These are phyloP conservation scores for Macrostomum cliftonense DNA, from an alignment of 2,888 invertebrate species.

Conservation along the genomic window DNA sequence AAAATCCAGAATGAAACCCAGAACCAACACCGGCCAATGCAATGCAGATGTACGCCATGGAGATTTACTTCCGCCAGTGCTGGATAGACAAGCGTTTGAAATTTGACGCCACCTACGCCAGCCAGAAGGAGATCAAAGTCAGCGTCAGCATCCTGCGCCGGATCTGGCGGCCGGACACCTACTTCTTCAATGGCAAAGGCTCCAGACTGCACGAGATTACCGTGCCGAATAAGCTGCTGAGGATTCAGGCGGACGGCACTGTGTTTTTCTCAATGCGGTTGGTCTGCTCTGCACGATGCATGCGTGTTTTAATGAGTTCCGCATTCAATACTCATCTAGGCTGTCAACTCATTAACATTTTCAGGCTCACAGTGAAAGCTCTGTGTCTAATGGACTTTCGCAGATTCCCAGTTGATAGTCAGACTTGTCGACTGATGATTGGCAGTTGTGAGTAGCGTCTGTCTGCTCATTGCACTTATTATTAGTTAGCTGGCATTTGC, in stretches of 20 bases:
- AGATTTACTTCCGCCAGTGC: constrained; percentile 10
- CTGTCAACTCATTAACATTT: no score
- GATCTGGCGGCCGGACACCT: constrained; percentile 90
- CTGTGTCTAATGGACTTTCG: constrained; percentile 68
- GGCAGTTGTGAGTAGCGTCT: constrained; percentile 51
- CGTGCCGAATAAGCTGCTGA: constrained; percentile 72
- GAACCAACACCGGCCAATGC: no score
- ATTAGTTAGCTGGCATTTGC: no score
- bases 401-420: constrained; percentile 67
- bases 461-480: no score
- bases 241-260: constrained; percentile 71
- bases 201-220: constrained; percentile 88
- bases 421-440: constrained; percentile 54
- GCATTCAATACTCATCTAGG: no score
- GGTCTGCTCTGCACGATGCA: background rate
- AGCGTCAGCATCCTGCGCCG: constrained; percentile 65
- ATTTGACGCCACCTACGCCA: background rate
- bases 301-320: no score
- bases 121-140: constrained; percentile 28
- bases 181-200: constrained; percentile 39
- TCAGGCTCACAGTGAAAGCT: constrained; percentile 73
- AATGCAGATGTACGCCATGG: constrained; percentile 11
- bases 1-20: no score
- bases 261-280: constrained; percentile 84
- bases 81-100: constrained; percentile 8